A percentile compares a stretch with the other conserved stretches of the same genome.
These are phyloP conservation scores for Albula glossodonta DNA, from an alignment of 2,113 vertebrate genomes.

Conservation along the genomic window DNA sequence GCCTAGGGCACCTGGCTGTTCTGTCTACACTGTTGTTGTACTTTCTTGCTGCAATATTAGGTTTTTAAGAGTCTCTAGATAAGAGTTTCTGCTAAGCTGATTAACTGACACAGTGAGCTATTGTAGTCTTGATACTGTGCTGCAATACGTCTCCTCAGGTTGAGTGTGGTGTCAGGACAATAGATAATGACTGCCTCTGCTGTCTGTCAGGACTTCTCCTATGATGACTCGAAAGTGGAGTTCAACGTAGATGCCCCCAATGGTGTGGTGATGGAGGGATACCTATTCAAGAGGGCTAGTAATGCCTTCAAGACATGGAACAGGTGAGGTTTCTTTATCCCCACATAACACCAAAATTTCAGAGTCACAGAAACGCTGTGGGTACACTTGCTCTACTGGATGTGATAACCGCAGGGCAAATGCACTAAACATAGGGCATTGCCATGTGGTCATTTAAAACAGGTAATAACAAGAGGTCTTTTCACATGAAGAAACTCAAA, in stretches of 20 bases:
- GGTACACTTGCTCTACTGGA: background rate
- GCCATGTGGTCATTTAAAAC: background rate
- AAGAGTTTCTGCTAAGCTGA: background rate
- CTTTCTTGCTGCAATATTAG: background rate
- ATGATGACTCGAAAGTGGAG: conserved; percentile 88
- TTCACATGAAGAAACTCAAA: background rate
- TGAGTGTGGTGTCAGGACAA: background rate
- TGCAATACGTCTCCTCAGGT: background rate
- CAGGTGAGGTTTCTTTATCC: conserved; percentile 66
- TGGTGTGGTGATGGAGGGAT: conserved; percentile 98
- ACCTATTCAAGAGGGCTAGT: conserved; percentile 97
- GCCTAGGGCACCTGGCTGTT: background rate
- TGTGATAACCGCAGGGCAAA: too few species aligned
- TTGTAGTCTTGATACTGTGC: background rate
- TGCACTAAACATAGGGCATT: background rate
- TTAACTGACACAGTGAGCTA: background rate
- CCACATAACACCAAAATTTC: background rate
- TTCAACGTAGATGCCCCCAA: conserved; percentile 92
- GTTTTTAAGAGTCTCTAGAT: too few species aligned
- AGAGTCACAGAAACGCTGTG: background rate
- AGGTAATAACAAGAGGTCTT: background rate
- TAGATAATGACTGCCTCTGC: background rate
- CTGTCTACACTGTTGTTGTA: background rate
- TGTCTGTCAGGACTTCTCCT: conserved; percentile 84
- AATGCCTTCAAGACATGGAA: conserved; percentile 99